Percentiles rank a stretch among this genome's conserved stretches.
phyloP scores from a whole-genome alignment of 2,797 vertebrate genomes.

The Ctenopoma kingsleyae region DNA sequence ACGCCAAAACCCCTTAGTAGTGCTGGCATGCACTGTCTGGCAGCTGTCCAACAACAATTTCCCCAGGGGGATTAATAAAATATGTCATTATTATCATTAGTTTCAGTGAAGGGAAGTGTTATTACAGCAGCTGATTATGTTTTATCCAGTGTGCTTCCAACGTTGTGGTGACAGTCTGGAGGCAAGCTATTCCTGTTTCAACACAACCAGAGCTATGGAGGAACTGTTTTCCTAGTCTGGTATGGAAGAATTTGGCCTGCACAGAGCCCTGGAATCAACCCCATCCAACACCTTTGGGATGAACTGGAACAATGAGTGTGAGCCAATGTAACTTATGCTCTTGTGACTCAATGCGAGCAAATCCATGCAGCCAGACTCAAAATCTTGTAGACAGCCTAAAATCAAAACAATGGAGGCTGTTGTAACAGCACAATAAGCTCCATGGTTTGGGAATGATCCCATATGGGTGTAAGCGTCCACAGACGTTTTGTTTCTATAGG shows the following conservation, averaged over 20 bases:
- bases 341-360: neutral
- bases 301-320: neutral
- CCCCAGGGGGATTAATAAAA: too few species aligned
- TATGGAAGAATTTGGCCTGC: neutral
- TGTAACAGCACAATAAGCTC: too few species aligned
- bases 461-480: too few species aligned
- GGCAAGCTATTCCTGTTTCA: neutral
- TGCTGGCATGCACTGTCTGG: too few species aligned
- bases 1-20: too few species aligned
- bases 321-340: neutral
- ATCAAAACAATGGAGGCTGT: neutral
- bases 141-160: neutral
- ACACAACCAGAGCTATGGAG: neutral
- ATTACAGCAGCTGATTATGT: neutral
- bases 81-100: too few species aligned
- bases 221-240: neutral
- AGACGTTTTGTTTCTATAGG: too few species aligned
- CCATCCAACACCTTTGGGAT: neutral
- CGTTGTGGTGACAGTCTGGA: neutral
- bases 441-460: too few species aligned
- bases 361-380: neutral
- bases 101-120: neutral
- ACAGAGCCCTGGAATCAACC: neutral
- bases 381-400: neutral
- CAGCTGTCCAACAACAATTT: too few species aligned